These are phyloP conservation scores for Steromphala cineraria DNA, from an alignment of 2,888 invertebrate genomes.

Conservation along the genomic window DNA sequence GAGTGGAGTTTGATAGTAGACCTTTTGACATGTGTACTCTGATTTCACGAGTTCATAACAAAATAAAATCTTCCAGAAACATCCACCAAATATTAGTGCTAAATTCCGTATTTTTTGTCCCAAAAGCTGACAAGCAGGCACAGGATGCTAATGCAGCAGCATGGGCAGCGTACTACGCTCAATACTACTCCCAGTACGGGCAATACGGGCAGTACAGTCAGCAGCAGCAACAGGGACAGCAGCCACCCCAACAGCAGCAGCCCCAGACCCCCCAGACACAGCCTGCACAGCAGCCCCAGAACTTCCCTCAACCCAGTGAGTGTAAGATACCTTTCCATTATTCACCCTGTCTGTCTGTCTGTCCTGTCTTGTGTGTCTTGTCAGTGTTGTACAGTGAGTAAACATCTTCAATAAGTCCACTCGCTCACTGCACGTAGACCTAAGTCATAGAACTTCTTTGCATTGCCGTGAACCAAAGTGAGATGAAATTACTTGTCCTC, in stretches of 20 bases:
- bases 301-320: slow-evolving; percentile 51
- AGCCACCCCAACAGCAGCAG: slow-evolving; percentile 63
- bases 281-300: slow-evolving; percentile 11
- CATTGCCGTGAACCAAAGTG: too few species aligned
- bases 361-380: background rate
- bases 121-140: slow-evolving; percentile 46
- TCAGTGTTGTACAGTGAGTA: background rate
- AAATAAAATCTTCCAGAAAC: too few species aligned
- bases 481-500: too few species aligned
- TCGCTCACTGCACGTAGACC: too few species aligned
- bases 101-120: background rate
- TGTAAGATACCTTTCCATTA: slow-evolving; percentile 20
- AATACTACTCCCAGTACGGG: slow-evolving; percentile 74
- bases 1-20: slow-evolving; percentile 69
- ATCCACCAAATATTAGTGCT: background rate
- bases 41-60: too few species aligned
- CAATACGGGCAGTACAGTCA: slow-evolving; percentile 51
- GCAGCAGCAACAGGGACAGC: slow-evolving; percentile 57
- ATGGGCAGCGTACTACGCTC: slow-evolving; percentile 78
- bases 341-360: background rate
- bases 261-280: slow-evolving; percentile 70
- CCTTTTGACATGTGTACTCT: slow-evolving; percentile 49
- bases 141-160: slow-evolving; percentile 76
- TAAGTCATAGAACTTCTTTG: too few species aligned
- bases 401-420: background rate